Conservation (phyloP, 2,113 vertebrate species). For the Ailuropoda melanoleuca region DNA sequence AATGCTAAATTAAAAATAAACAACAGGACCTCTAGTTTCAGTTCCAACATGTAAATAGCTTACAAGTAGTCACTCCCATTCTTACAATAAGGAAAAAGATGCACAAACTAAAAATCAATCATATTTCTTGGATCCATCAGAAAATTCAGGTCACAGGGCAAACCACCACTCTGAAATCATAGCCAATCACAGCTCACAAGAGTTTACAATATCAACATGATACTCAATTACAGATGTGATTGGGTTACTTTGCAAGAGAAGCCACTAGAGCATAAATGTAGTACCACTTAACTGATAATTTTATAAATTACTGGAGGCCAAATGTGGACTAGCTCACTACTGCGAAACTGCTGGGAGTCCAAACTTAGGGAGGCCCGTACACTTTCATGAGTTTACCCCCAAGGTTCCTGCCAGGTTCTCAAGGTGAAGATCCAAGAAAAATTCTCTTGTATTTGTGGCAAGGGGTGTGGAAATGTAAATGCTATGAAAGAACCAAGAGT, state of each 20-base stretch:
- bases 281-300: not conserved
- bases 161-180: not conserved
- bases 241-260: not conserved
- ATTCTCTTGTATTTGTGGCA: not conserved
- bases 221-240: not conserved
- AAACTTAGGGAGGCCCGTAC: not conserved
- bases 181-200: not conserved
- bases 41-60: not conserved
- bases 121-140: not conserved
- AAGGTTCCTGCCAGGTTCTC: not conserved
- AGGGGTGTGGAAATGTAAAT: not conserved
- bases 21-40: not conserved
- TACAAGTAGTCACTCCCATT: not conserved
- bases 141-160: not conserved
- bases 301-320: not conserved
- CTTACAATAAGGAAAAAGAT: not conserved
- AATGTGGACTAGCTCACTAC: not conserved
- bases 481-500: not conserved
- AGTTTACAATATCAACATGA: not conserved
- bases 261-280: not conserved
- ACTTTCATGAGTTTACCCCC: not conserved
- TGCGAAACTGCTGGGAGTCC: not conserved
- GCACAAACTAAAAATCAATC: not conserved
- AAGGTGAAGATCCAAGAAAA: not conserved
- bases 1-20: not conserved